Evolutionary conservation across 1,140 invertebrate genomes (phyloP), one percentile per base, ranked within the genome.

Genomic region (Drosophila kurseongensis): DNA sequence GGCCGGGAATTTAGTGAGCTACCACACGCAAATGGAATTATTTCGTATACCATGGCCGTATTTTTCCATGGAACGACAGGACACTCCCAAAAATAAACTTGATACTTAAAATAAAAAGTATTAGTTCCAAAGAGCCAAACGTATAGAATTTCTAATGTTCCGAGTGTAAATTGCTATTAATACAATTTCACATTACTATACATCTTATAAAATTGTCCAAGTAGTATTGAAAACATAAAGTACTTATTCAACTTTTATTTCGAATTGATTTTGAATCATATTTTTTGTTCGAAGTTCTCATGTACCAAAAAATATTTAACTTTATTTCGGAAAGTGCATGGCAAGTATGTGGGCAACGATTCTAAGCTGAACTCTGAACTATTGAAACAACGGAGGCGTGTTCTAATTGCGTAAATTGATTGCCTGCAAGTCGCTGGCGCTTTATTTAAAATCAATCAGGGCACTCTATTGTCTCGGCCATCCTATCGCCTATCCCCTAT

Each of bases 361-460:
- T 47, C 61, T 27, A n/a, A 35, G 14, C 50, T 77, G 56, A 71
- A 77, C 65, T 58, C 55, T 77, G 74, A 69, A 69, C 74, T 78
- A 56, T 69, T 38, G 4, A 14, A 44, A 48, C 38, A 35, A 14
- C 27, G 16, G 14, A 35, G 71, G 69, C 44, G 72, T 68, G 78
- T 41, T 81, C 73, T 60, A 78, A 79, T 79, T 83, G 79, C 84
- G 62, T 88, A 88, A 86, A 79, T 86, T 86, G 66, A 76, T 78
- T 68, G 78, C 57, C 63, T 45, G 50, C 44, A 29, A 63, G 42
- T 42, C 40, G 59, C 45, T 66, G 42, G 54, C 47, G 74, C 62
- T 80, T 65, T 71, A 79, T 78, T 86, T 74, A 44, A 85, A 85
- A 78, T 75, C 82, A 86, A 88, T 88, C 83, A 88, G 63, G 78